A percentile compares a stretch with the other conserved stretches of the same genome.
These are phyloP conservation scores for Taurulus bubalis DNA, from an alignment of 2,113 vertebrate species.

Conservation along the genomic window DNA sequence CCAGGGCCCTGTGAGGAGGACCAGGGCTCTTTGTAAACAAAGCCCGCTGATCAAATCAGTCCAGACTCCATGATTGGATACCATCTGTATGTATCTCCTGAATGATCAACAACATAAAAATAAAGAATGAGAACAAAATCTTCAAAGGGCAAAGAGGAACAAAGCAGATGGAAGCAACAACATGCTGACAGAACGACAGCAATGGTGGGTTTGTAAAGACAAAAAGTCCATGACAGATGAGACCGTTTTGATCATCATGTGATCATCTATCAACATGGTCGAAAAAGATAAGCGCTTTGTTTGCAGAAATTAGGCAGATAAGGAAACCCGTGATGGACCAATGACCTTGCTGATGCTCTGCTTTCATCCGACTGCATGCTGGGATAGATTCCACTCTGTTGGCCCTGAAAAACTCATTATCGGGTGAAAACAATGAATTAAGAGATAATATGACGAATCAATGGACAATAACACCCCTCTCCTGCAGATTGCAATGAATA, in stretches of 20 bases:
- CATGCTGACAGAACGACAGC: background rate
- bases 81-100: background rate
- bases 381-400: background rate
- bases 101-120: background rate
- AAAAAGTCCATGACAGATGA: background rate
- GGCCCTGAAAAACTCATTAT: background rate
- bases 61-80: background rate
- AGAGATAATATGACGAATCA: background rate
- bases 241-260: background rate
- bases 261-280: background rate
- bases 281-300: background rate
- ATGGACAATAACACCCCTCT: too few relatives aligned
- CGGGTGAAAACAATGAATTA: background rate
- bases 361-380: slow-evolving; percentile 14
- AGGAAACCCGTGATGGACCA: background rate
- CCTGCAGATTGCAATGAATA: background rate
- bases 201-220: background rate
- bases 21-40: slow-evolving; percentile 17
- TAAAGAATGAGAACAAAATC: background rate
- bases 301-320: background rate
- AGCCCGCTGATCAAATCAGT: slow-evolving; percentile 26
- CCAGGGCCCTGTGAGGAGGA: background rate
- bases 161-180: background rate
- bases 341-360: background rate
- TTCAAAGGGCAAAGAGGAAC: background rate